A percentile compares a stretch with the other conserved stretches of the same genome.
These are phyloP conservation scores for Zaprionus ghesquierei DNA, from an alignment of 1,140 invertebrate species.

Conservation along the genomic window DNA sequence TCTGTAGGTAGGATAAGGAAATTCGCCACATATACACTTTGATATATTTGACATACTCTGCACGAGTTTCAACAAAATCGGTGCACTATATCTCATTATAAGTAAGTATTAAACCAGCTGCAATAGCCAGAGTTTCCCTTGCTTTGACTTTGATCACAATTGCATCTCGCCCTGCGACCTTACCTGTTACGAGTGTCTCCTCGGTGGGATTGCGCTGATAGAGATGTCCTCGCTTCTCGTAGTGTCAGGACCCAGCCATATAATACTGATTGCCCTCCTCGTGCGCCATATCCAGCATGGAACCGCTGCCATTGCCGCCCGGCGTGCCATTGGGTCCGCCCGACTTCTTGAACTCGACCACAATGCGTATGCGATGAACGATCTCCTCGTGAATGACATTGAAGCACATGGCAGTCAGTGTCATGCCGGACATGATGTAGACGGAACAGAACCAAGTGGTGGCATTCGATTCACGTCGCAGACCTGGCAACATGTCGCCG, in stretches of 20 bases:
- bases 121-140: no score
- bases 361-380: constrained; percentile 89
- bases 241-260: constrained; percentile 86
- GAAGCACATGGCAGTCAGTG: constrained; percentile 98
- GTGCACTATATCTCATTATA: no score
- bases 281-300: constrained; percentile 70
- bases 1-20: neutral
- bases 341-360: constrained; percentile 83
- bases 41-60: no score
- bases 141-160: neutral
- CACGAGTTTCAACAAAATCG: no score
- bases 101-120: neutral
- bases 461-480: constrained; percentile 85
- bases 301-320: constrained; percentile 62
- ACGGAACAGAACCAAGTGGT: constrained; percentile 94
- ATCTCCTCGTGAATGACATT: constrained; percentile 98
- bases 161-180: neutral
- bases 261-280: constrained; percentile 85
- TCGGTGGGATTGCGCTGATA: constrained; percentile 87
- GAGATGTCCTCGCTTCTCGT: constrained; percentile 84
- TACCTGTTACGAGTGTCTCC: constrained; percentile 84
- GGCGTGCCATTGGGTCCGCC: constrained; percentile 26
- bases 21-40: neutral
- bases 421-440: constrained; percentile 97
- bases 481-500: constrained; percentile 94